Evolutionary conservation across 92 coral and sea anemone genomes (phyloP), one percentile per base, ranked within the genome.

Genomic region (Pocillopora grandis): DNA sequence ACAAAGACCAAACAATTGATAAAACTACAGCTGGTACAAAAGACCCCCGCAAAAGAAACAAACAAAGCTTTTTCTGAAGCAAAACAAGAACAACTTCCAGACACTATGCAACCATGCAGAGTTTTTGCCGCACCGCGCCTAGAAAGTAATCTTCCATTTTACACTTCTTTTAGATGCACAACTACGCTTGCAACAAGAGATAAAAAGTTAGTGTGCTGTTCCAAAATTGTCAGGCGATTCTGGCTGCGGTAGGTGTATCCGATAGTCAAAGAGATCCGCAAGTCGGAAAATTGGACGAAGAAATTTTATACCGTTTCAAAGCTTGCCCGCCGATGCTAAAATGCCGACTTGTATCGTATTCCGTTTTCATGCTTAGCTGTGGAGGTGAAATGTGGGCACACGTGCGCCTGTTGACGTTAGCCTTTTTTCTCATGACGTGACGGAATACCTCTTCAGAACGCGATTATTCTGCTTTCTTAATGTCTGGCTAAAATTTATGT

Each of bases 241-340:
- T 83, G 79, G 49, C 80, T 83, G 86, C 79, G 86, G 86, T 83
- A 83, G 86, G 86, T 83, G 80, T 62, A 73, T 80, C n/a, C 73
- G 66, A n/a, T 13, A 52, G 49, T 62, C 61, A 42, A 83, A 83
- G 80, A 63, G 42, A 73, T 61, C 86, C 86, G 62, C 74, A 81
- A 83, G 73, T 58, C 86, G 86, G 80, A 66, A 49, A 62, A 74
- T 75, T 64, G 79, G 72, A 55, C 80, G 55, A 42, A 48, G 86
- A 83, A 83, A 83, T 74, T 55, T 75, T 75, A 83, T 20, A 83
- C 86, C 80, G 72, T 83, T 83, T 83, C 86, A 83, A 83, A 83
- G 86, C 72, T 83, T 14, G 64, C 64, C 86, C 86, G 86, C 79
- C 79, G 80, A 20, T 72, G 86, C 70, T 23, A 71, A 80, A 83